A percentile compares a stretch with the other conserved stretches of the same genome.
phyloP scores from a whole-genome alignment of 2,797 vertebrate genomes.

The Holocentrus rufus region DNA sequence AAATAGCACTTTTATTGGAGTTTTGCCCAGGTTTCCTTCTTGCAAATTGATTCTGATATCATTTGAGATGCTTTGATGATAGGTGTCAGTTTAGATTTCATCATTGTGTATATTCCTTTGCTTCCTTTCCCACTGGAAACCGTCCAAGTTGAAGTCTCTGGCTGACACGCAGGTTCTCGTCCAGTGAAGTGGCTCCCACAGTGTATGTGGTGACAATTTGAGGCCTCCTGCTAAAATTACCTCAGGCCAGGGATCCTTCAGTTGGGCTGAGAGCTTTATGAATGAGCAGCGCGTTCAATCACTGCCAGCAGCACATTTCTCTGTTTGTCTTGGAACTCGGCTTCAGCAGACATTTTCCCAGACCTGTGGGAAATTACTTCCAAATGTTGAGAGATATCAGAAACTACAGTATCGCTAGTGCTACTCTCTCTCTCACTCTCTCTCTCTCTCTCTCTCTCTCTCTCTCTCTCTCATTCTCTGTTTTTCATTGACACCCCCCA shows the following conservation, averaged over 20 bases:
- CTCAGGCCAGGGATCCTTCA: constrained; percentile 43
- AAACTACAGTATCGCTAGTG: constrained; percentile 17
- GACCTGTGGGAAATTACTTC: constrained; percentile 69
- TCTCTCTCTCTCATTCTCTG: no score
- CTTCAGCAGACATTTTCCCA: constrained; percentile 49
- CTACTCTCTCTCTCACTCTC: constrained; percentile 7
- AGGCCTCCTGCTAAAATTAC: constrained; percentile 44
- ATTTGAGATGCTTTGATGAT: background rate
- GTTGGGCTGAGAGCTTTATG: constrained; percentile 50
- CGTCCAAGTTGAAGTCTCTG: constrained; percentile 13
- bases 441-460: background rate
- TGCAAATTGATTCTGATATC: background rate
- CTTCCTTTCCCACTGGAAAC: constrained; percentile 55
- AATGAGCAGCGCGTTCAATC: constrained; percentile 62
- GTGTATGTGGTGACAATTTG: constrained; percentile 25
- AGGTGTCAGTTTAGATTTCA: background rate
- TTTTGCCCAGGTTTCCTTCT: background rate
- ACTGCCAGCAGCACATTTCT: constrained; percentile 63
- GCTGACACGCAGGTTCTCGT: constrained; percentile 32
- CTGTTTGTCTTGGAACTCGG: constrained; percentile 70
- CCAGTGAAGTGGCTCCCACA: constrained; percentile 43
- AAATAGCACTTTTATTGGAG: background rate
- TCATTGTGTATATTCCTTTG: background rate
- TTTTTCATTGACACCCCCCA: no score
- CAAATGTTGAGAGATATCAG: constrained; percentile 73